These are phyloP conservation scores for Eupithecia pulchellata DNA, from an alignment of 2,888 invertebrate species.

Conservation along the genomic window DNA sequence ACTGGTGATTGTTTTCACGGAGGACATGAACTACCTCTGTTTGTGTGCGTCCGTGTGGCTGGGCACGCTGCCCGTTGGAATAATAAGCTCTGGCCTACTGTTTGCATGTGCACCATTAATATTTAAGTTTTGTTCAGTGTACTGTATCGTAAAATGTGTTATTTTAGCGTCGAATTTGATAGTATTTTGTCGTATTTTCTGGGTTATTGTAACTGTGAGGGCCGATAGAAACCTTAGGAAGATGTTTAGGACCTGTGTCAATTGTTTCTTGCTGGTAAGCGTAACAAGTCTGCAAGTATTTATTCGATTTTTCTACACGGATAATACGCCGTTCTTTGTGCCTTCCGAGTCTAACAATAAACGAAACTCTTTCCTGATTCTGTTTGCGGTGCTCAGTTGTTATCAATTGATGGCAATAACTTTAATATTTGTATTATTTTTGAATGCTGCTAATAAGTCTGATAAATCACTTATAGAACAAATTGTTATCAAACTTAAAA, in stretches of 20 bases:
- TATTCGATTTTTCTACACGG: conserved; percentile 26
- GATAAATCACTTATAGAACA: conserved; percentile 16
- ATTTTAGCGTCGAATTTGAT: conserved; percentile 22
- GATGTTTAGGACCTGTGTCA: conserved; percentile 22
- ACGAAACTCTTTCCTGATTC: conserved; percentile 20
- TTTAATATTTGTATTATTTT: conserved; percentile 24
- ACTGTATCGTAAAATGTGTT: conserved; percentile 24
- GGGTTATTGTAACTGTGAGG: conserved; percentile 13
- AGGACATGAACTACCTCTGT: conserved; percentile 20
- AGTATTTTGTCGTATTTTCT: conserved; percentile 26
- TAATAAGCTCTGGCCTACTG: conserved; percentile 1
- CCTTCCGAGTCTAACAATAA: conserved; percentile 14
- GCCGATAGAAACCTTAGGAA: conserved; percentile 14
- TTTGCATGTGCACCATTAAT: conserved; percentile 6
- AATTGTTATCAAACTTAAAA: conserved; percentile 17
- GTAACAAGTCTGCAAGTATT: conserved; percentile 22
- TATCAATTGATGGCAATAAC: conserved; percentile 29
- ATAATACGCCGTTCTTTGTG: conserved; percentile 24
- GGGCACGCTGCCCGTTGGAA: conserved; percentile 14
- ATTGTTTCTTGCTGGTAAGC: conserved; percentile 22
- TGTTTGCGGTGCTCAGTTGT: conserved; percentile 21
- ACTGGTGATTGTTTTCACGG: conserved; percentile 22
- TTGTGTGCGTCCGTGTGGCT: conserved; percentile 20
- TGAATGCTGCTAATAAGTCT: conserved; percentile 26
- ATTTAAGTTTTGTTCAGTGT: conserved; percentile 28